These are phyloP conservation scores for Bembecia ichneumoniformis DNA, from an alignment of 2,888 invertebrate genomes.

Conservation along the genomic window DNA sequence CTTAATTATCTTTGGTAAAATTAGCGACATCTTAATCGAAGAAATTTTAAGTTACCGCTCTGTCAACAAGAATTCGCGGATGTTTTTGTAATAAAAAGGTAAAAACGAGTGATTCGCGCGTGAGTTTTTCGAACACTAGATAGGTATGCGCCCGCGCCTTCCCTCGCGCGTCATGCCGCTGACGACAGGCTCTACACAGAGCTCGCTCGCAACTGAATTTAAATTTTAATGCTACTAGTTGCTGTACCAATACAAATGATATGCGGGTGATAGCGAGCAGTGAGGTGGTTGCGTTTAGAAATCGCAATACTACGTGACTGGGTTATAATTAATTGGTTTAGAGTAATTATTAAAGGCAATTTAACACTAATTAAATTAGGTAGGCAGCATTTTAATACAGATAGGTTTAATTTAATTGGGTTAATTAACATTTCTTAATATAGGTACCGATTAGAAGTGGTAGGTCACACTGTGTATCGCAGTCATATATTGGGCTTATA, in stretches of 20 bases:
- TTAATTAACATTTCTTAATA: too few relatives aligned
- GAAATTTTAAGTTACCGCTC: neutral
- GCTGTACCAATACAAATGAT: conserved; percentile 7
- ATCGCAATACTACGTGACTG: conserved; percentile 26
- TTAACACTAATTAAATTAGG: too few relatives aligned
- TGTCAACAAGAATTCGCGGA: neutral
- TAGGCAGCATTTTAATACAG: too few relatives aligned
- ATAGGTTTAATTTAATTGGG: too few relatives aligned
- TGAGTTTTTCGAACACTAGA: conserved; percentile 23
- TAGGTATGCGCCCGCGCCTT: conserved; percentile 10
- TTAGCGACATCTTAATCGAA: conserved; percentile 37
- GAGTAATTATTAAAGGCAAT: too few relatives aligned
- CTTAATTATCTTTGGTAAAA: conserved; percentile 22
- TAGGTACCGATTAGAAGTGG: too few relatives aligned
- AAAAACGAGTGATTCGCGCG: conserved; percentile 26
- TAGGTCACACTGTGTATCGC: too few relatives aligned
- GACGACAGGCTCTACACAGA: conserved; percentile 12
- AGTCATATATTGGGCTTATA: too few relatives aligned
- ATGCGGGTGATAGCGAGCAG: conserved; percentile 24
- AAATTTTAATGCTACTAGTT: conserved; percentile 1
- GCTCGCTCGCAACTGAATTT: conserved; percentile 19
- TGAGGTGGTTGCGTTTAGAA: conserved; percentile 17
- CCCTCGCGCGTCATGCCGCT: conserved; percentile 8
- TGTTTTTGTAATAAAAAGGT: neutral
- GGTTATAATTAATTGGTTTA: neutral